Evolutionary conservation across 2,888 invertebrate species (phyloP).

Genomic region (Laspeyria flexula): DNA sequence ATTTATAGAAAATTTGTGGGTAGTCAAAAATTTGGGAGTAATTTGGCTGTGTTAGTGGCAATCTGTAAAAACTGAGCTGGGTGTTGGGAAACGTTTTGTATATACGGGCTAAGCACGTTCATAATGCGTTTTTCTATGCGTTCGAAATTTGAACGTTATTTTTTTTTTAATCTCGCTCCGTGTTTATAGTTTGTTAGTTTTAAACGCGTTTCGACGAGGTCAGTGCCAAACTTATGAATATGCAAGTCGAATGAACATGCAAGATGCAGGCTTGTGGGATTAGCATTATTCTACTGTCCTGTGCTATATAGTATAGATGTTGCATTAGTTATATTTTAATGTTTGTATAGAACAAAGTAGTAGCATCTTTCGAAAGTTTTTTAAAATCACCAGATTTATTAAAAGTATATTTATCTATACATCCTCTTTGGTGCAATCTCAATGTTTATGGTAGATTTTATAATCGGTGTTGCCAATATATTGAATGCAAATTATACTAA

Average conservation of each 20-base stretch:
- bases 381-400: background rate
- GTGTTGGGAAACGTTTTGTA: constrained; percentile 1
- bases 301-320: background rate
- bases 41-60: too few species aligned
- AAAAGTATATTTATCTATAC: background rate
- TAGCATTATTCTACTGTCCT: background rate
- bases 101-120: too few species aligned
- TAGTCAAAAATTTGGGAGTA: too few species aligned
- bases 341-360: constrained; percentile 1
- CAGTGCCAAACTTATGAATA: background rate
- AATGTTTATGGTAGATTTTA: constrained; percentile 10
- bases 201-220: background rate
- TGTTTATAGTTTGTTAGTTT: too few species aligned
- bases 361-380: background rate
- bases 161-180: too few species aligned
- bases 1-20: constrained; percentile 4
- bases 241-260: too few species aligned
- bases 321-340: background rate
- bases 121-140: too few species aligned
- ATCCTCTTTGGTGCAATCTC: constrained; percentile 31
- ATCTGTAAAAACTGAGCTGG: background rate
- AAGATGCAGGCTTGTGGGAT: too few species aligned
- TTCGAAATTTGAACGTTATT: too few species aligned
- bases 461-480: constrained; percentile 22
- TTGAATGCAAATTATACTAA: constrained; percentile 3